Evolutionary conservation across 2,888 invertebrate species (phyloP).

Genomic region (Tolmerus cingulatus): DNA sequence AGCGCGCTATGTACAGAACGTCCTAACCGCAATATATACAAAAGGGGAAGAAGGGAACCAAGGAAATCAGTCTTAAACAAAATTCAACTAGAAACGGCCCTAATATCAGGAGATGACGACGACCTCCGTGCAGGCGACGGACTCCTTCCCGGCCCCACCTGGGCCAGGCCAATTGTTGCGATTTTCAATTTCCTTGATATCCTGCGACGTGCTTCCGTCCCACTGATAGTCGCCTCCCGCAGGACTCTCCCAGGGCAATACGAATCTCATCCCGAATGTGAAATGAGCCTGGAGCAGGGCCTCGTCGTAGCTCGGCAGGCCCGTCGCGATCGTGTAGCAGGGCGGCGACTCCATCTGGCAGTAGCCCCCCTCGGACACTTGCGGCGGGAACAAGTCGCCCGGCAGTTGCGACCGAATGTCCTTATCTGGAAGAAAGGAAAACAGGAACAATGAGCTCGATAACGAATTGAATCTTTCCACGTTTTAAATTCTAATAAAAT

Average conservation of each 20-base stretch:
- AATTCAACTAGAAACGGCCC: conserved; percentile 6
- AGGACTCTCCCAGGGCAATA: conserved; percentile 50
- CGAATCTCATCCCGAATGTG: conserved; percentile 54
- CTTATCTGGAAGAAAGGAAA: conserved; percentile 56
- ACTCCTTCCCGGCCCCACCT: not conserved
- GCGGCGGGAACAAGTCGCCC: conserved; percentile 48
- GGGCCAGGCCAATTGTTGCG: not conserved
- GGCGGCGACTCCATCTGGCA: conserved; percentile 67
- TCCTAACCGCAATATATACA: conserved; percentile 21
- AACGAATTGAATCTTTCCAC: conserved; percentile 35
- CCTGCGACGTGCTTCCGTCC: conserved; percentile 49
- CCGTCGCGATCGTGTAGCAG: conserved; percentile 71
- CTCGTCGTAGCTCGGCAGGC: conserved; percentile 71
- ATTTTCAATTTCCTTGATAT: conserved; percentile 36
- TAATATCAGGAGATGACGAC: conserved; percentile 46
- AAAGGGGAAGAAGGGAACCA: not conserved
- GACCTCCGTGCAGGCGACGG: conserved; percentile 28
- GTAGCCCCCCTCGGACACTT: conserved; percentile 55
- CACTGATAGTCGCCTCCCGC: conserved; percentile 50
- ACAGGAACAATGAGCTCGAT: not conserved
- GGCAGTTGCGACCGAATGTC: conserved; percentile 60
- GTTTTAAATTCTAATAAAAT: not conserved
- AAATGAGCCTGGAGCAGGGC: conserved; percentile 65
- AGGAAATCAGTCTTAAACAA: conserved; percentile 45
- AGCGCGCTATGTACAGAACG: not conserved